Evolutionary conservation across 2,888 invertebrate genomes (phyloP).

Genomic region (Tetanocera ferruginea): DNA sequence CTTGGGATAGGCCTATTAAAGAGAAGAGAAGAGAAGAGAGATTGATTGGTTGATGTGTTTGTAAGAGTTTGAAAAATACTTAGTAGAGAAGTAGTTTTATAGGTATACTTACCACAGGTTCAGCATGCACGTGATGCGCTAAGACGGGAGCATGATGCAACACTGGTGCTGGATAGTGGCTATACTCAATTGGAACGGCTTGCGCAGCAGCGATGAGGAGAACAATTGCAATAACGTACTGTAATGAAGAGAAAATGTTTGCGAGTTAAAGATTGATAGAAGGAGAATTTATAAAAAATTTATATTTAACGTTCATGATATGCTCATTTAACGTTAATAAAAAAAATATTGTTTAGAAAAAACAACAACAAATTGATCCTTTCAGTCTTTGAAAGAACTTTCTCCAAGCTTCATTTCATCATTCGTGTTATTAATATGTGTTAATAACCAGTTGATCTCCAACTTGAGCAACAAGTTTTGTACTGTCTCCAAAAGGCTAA

Average conservation of each 20-base stretch:
- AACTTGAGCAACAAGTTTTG: too few species aligned
- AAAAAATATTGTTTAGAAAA: too few species aligned
- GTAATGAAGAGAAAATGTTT: slow-evolving; percentile 42
- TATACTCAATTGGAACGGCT: slow-evolving; percentile 68
- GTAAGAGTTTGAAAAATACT: too few species aligned
- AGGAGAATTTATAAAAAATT: background rate
- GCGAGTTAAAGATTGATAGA: background rate
- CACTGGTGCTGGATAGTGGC: slow-evolving; percentile 62
- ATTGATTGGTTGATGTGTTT: too few species aligned
- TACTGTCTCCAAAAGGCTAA: too few species aligned
- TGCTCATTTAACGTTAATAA: too few species aligned
- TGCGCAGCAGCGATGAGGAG: slow-evolving; percentile 65
- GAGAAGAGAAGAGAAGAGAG: background rate
- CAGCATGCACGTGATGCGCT: slow-evolving; percentile 58
- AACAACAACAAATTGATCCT: too few species aligned
- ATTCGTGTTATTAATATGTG: too few species aligned
- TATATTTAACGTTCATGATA: too few species aligned
- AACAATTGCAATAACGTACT: slow-evolving; percentile 68
- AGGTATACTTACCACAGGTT: slow-evolving; percentile 60
- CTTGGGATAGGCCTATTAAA: slow-evolving; percentile 76
- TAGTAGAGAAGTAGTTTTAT: background rate
- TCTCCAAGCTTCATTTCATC: too few species aligned
- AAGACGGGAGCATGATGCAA: slow-evolving; percentile 62
- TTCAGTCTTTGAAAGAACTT: too few species aligned
- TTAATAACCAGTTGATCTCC: too few species aligned